Percentiles rank a stretch among this genome's conserved stretches.
Evolutionary conservation across 1,140 invertebrate genomes (phyloP).

Genomic region (Mylabris phalerata): DNA sequence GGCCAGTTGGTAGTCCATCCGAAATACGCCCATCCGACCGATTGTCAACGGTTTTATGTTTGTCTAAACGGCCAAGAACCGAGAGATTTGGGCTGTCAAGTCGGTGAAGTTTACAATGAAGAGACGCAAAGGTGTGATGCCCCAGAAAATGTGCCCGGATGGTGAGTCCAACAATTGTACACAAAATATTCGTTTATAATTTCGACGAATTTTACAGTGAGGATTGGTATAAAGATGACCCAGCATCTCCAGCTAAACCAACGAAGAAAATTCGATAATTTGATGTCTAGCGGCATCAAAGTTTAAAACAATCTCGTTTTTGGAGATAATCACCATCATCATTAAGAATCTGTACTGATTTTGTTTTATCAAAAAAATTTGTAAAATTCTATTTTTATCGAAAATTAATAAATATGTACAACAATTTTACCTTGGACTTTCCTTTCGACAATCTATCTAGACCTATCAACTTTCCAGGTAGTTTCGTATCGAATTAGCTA

Average conservation of each 20-base stretch:
- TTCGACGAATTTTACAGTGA: constrained; percentile 52
- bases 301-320: no score
- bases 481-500: no score
- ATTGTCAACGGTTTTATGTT: constrained; percentile 85
- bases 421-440: no score
- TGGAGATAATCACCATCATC: no score
- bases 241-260: constrained; percentile 25
- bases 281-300: no score
- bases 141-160: constrained; percentile 81
- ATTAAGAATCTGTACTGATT: no score
- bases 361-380: no score
- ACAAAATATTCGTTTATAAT: not conserved
- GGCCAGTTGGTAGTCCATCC: constrained; percentile 74
- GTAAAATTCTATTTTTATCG: no score
- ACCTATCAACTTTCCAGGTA: no score
- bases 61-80: constrained; percentile 81
- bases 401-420: no score
- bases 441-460: no score
- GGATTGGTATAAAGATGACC: constrained; percentile 78
- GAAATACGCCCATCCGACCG: constrained; percentile 77
- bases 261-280: constrained; percentile 29
- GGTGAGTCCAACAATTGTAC: constrained; percentile 50
- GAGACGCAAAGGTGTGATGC: constrained; percentile 72
- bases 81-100: constrained; percentile 74
- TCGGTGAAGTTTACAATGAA: constrained; percentile 82